Base-by-base conservation (phyloP, 2,797 vertebrate genomes). In the Rhinophrynus dorsalis region DNA sequence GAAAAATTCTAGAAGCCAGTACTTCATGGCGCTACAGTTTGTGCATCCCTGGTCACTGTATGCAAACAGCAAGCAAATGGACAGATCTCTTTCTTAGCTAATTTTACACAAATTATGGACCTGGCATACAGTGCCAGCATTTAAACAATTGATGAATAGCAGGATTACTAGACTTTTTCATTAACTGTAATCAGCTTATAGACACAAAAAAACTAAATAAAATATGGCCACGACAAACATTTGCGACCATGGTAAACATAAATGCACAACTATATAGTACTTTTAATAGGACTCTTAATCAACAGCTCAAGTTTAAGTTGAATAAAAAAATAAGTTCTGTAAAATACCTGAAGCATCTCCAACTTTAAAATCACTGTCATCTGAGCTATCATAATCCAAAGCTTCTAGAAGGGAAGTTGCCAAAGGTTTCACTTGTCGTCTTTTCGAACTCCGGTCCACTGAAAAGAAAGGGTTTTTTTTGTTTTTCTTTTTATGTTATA, bases 301-400 rank as follows among this genome's bases (percentile, higher is more conserved):
- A 33, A 48, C 21, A 60, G 6, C 13, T 38, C 51, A 33, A 40
- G n/a, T 23, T 48, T n/a, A 48, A 24, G 21, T 20, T 23, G 20
- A 20, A 48, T 21, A 21, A 48, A 21, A 51, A 15, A 3, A 11
- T 32, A 17, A 40, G 15, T 23, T 57, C 33, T 40, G 33, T 57
- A 72, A 65, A 72, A 90, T 92, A 99, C 97, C 97, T 89, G 96
- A 96, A 32, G 95, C 95, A 86, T 99, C 95, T 86, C 93, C 97
- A 80, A 99, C 95, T 93, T 99, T 93, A 88, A 99, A 99, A 90
- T 99, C 97, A 85, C 96, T 99, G 92, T 99, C 97, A 81, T 99
- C 97, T 56, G 97, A 99, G 87, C 97, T 99, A 92, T 99, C 97
- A 79, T 99, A 99, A 86, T 98, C 97, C 90, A 99, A 88, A 72